phyloP scores from a whole-genome alignment of 2,888 invertebrate genomes.

The Lepidocyrtoides sp. region DNA sequence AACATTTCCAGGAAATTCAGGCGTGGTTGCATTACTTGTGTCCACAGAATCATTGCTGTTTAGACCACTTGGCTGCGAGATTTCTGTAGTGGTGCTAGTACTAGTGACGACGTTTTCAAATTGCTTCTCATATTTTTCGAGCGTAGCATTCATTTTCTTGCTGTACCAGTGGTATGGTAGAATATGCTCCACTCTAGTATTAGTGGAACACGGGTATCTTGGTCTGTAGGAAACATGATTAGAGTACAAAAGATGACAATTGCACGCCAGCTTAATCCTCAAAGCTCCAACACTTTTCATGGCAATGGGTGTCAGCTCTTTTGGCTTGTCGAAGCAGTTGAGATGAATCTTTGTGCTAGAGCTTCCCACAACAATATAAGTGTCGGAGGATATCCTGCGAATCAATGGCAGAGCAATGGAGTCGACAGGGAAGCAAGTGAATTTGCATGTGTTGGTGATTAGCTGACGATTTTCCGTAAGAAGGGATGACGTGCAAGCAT shows the following conservation, averaged over 20 bases:
- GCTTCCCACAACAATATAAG: constrained; percentile 79
- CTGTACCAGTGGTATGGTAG: constrained; percentile 80
- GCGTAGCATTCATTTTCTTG: constrained; percentile 31
- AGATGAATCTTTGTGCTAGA: constrained; percentile 70
- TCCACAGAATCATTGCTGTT: not conserved
- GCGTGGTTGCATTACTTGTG: not conserved
- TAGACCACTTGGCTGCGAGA: too few species aligned
- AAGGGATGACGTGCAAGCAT: constrained; percentile 77
- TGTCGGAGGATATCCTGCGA: constrained; percentile 68
- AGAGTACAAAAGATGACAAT: constrained; percentile 80
- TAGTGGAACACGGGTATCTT: constrained; percentile 59
- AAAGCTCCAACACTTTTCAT: constrained; percentile 79
- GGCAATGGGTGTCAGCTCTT: constrained; percentile 62
- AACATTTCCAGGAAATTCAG: constrained; percentile 22
- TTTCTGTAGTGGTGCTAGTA: not conserved
- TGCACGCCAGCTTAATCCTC: constrained; percentile 78
- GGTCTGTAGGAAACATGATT: constrained; percentile 78
- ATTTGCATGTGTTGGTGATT: constrained; percentile 69
- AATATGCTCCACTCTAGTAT: constrained; percentile 68
- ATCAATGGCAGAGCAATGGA: constrained; percentile 73
- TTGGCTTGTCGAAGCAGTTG: constrained; percentile 75
- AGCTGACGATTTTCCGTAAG: constrained; percentile 72
- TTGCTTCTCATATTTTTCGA: constrained; percentile 53
- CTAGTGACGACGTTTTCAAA: not conserved
- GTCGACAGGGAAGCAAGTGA: constrained; percentile 77